Evolutionary conservation across 30 jellyfish, hydroid and myxozoan genomes (phyloP), one percentile per base, ranked within the genome.

Genomic region (Cassiopea xamachana): DNA sequence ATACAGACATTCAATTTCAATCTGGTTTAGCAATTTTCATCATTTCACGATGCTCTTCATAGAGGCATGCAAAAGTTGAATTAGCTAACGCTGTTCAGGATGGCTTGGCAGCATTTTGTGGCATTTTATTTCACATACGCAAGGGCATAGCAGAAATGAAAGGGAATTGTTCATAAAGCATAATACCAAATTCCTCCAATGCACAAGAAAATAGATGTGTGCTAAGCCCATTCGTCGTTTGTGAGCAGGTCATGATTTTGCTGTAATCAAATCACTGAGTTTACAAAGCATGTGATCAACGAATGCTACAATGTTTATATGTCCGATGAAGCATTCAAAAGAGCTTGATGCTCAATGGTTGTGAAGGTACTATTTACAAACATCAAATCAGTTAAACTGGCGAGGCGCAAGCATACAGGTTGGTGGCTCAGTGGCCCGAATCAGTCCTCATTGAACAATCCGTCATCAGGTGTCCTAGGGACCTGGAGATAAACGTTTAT

Each of bases 391-490:
- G 46, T 15, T 51, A 46, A 47, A 39, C 8, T 2, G n/a, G 48
- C 4, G 4, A 19, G 14, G 82, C 46, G 70, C 49, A 46, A 45
- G 84, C 72, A 64, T 17, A 48, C 84, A 46, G 84, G 84, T 83
- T 78, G 82, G 55, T 60, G 7, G 43, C 14, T 69, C 92, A 84
- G 67, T 79, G 80, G 16, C 58, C 51, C 1, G 80, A 78, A 84
- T 18, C 70, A 85, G 59, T 49, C 70, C 7, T 48, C 92, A 84
- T 47, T 84, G 92, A 68, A 83, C 75, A 19, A 45, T 48, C 46
- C 15, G 85, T 83, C 92, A 84, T 73, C 92, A 78, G 70, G 27
- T 58, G 73, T 84, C 92, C 92, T 44, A 84, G 85, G 92, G 48
- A 84, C 68, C 82, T 27, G 74, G 39, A 64, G 43, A 59, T 27